Evolutionary conservation across 2,113 vertebrate genomes (phyloP), one percentile per base, ranked within the genome.

Genomic region (Salvelinus fontinalis): DNA sequence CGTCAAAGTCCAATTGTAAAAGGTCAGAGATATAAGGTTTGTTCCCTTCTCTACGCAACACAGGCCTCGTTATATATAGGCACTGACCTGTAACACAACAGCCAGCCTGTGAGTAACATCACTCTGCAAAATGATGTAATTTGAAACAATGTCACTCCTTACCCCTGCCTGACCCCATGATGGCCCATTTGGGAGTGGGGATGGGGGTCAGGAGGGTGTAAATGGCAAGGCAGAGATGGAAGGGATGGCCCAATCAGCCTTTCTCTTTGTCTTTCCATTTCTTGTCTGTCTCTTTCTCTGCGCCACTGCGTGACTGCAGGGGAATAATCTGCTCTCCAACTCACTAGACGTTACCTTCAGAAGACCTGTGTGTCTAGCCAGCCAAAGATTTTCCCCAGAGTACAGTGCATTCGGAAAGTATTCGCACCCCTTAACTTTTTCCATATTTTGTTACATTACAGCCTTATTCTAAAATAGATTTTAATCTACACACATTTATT

Each of bases 51-150:
- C 80, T 82, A 81, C 84, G 83, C 86, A 82, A 51, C 86, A 34
- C 29, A 71, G 76, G 83, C 83, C 76, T 89, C 88, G 89, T 90
- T 34, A 34, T 34, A 34, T 90, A 91, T 85, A 87, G 71, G 81
- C 85, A 79, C 80, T 93, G 92, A 93, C 93, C 91, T 94, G 92
- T 93, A 87, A 93, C 94, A 93, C 90, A 91, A 86, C 87, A 90
- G 79, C 77, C 77, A 74, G 85, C 79, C 87, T 83, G 14, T 84
- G 84, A 90, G 88, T 87, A 84, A 85, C 88, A 87, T 85, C 84
- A 83, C 87, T 88, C 81, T 81, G 86, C 87, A 92, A 93, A 92
- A 92, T 92, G 88, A 92, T 92, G 92, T 87, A 91, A 93, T 91
- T 92, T 93, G 86, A 91, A 68, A 91, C 84, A 89, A 89, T 91